Conservation (phyloP, 1,140 invertebrate species). For the Yoshiicerus persimilis region DNA sequence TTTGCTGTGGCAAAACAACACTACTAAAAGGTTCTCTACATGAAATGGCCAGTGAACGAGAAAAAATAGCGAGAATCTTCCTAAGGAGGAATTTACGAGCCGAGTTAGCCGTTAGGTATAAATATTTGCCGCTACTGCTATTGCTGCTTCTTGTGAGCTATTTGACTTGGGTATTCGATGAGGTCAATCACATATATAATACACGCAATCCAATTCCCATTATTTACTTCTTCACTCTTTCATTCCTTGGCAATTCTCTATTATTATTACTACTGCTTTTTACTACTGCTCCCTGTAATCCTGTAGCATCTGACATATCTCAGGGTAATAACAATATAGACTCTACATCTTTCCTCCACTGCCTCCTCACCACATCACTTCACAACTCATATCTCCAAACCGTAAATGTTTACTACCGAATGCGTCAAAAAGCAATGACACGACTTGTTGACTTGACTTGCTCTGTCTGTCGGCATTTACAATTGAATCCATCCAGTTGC, state of each 20-base stretch:
- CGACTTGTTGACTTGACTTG: not conserved
- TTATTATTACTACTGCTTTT: not conserved
- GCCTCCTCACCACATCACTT: not conserved
- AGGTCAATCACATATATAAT: slow-evolving; percentile 16
- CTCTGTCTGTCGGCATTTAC: not conserved
- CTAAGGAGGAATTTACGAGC: not conserved
- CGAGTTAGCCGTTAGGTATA: not conserved
- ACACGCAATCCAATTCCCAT: not conserved
- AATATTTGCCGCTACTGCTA: not conserved
- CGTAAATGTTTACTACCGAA: not conserved
- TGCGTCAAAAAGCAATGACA: not conserved
- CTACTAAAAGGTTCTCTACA: not conserved
- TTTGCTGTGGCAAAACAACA: no score
- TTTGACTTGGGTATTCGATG: not conserved
- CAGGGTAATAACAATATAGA: no score
- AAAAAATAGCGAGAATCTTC: not conserved
- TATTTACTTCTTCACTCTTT: not conserved
- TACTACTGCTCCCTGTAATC: not conserved
- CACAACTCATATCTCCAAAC: not conserved
- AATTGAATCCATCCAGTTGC: not conserved
- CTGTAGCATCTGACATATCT: not conserved
- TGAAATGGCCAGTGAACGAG: no score
- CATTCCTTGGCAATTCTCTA: no score
- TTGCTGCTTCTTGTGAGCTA: not conserved
- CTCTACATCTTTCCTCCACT: not conserved